Evolutionary conservation across 64 coral and sea anemone genomes (phyloP), one percentile per base, ranked within the genome.

Genomic region (Trachythela sp.): DNA sequence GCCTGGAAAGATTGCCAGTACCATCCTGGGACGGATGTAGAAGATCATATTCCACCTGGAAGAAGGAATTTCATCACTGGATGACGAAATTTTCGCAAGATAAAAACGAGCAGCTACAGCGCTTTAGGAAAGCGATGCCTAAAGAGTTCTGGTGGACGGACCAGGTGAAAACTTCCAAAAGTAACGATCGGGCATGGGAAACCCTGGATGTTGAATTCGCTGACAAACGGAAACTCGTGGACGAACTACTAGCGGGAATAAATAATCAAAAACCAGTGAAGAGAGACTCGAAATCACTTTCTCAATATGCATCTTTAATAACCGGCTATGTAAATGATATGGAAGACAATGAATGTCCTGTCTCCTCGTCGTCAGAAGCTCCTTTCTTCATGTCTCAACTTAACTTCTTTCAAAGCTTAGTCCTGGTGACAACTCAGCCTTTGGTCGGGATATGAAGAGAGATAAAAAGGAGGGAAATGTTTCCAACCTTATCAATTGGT

Each of bases 381-480:
- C 89, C 89, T 59, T 90, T 86, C 83, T 49, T 90, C 39, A 85
- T 90, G 83, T 90, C 89, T 30, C 88, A n/a, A n/a, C n/a, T n/a
- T n/a, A 84, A 31, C 76, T 90, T 30, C 24, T 90, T 10, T 83
- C 45, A 24, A 90, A 90, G 27, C 38, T 90, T 49, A 50, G 83
- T 24, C 36, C 36, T n/a, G 36, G 1, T 20, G 80, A 84, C 49
- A 52, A 52, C 49, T 40, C 42, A 40, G 71, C 36, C 31, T 89
- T 89, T 24, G 70, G 88, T 17, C 70, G 49, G 22, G 88, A 89
- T 83, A 84, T 89, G 88, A 48, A 50, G 5, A 43, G 88, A 70
- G 54, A 54, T 9, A 18, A 71, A 88, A 88, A 84, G 7, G 88
- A 48, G 54, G 76, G 83, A 54, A 90, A 22, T 42, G 42, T 84